These are phyloP conservation scores for Pelobates fuscus DNA, from an alignment of 2,113 vertebrate genomes.

Conservation along the genomic window DNA sequence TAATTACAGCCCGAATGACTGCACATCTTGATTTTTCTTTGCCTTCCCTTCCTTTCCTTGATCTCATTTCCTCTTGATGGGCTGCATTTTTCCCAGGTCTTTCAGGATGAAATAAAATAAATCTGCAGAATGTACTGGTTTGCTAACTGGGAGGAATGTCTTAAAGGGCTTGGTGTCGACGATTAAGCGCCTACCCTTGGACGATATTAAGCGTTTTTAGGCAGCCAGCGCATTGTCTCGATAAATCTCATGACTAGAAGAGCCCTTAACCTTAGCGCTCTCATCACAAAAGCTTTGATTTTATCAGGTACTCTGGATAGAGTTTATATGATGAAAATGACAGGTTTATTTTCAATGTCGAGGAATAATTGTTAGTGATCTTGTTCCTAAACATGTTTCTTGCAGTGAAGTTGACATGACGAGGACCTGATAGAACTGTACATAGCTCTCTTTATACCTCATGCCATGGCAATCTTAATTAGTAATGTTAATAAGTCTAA, in stretches of 20 bases:
- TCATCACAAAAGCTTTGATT: slow-evolving; percentile 34
- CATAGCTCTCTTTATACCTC: slow-evolving; percentile 34
- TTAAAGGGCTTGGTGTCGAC: slow-evolving; percentile 50
- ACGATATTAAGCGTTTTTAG: slow-evolving; percentile 4
- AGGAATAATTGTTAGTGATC: slow-evolving; percentile 26
- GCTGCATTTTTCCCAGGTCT: slow-evolving; percentile 68
- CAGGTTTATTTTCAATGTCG: slow-evolving; percentile 18
- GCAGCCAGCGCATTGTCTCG: slow-evolving; percentile 18
- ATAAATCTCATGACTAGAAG: slow-evolving; percentile 31
- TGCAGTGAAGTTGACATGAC: slow-evolving; percentile 22
- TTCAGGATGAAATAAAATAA: slow-evolving; percentile 66
- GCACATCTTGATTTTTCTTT: slow-evolving; percentile 68
- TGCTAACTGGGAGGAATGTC: slow-evolving; percentile 51
- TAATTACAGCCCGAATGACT: slow-evolving; percentile 73
- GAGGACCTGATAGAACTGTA: slow-evolving; percentile 28
- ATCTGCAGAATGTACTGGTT: slow-evolving; percentile 60
- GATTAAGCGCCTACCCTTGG: slow-evolving; percentile 53
- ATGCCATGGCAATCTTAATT: slow-evolving; percentile 18
- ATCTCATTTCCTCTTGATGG: slow-evolving; percentile 58
- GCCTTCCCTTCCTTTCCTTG: slow-evolving; percentile 49
- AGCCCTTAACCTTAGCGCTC: slow-evolving; percentile 34
- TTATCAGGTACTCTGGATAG: slow-evolving; percentile 23
- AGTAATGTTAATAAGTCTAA: no score
- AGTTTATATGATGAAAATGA: slow-evolving; percentile 31
- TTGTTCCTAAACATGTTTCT: slow-evolving; percentile 25